Evolutionary conservation across 2,797 vertebrate species (phyloP), one percentile per base, ranked within the genome.

Genomic region (Coracias cyanogaster): DNA sequence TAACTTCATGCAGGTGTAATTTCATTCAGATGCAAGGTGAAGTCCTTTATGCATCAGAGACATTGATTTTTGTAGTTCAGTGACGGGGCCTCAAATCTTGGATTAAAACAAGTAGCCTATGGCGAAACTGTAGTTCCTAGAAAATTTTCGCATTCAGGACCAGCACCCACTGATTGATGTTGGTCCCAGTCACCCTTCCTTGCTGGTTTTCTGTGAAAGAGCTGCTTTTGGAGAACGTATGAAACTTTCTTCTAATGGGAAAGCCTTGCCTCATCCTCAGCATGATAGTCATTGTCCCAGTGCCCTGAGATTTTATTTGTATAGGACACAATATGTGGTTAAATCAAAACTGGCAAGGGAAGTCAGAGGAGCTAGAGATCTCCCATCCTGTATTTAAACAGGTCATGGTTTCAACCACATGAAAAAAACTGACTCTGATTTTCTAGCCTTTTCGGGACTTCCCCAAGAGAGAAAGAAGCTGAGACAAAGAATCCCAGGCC

Each of bases 61-160:
- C 10, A 24, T 8, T 71, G 29, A 24, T 48, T 61, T 93, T 89
- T 79, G 24, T 21, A 64, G 10, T 6, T 91, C 39, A 26, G 26
- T 67, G 65, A 43, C 18, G 62, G 0, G 0, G 7, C 7, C 15
- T 18, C 1, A 2, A 79, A 66, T 33, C 15, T 22, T 64, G 48
- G 7, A 60, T n/a, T 74, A 48, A 58, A 80, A 28, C 13, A 81
- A 33, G 9, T 7, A 20, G 2, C 7, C 29, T 16, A 15, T 9
- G 28, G 46, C 17, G 20, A 85, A 67, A 9, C 3, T 77, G 31
- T 11, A 20, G 19, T 54, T 52, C 15, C 20, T 61, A 55, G 64
- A 90, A 91, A 69, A 2, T 5, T 51, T 8, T 18, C 10, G 1
- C 57, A n/a, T n/a, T 78, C 22, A 77, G 24, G 19, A 72, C 33